These are phyloP conservation scores for Leucoptera coffeella DNA, from an alignment of 2,888 invertebrate genomes.

Conservation along the genomic window DNA sequence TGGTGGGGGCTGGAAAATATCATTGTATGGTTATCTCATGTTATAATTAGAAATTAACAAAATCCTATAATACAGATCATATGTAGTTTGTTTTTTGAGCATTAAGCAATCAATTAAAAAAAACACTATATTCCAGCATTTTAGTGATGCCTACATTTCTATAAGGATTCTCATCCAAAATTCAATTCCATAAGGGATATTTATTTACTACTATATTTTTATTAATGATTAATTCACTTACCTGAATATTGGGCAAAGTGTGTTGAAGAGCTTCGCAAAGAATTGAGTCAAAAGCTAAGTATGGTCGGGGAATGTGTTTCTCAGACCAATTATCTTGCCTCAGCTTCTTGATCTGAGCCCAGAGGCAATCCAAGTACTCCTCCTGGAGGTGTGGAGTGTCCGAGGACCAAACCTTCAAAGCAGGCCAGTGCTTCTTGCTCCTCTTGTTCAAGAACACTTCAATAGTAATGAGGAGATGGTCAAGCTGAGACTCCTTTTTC, in stretches of 20 bases:
- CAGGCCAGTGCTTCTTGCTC: constrained; percentile 88
- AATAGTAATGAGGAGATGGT: constrained; percentile 82
- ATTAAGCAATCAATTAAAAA: too few species aligned
- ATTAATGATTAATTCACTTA: constrained; percentile 9
- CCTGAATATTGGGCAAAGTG: constrained; percentile 78
- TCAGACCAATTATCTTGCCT: constrained; percentile 95
- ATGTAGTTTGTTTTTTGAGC: too few species aligned
- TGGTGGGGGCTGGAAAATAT: constrained; percentile 68
- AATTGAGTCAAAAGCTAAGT: constrained; percentile 91
- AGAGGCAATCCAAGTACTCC: constrained; percentile 92
- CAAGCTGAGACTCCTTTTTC: constrained; percentile 90
- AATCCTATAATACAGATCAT: too few species aligned
- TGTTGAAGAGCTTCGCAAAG: constrained; percentile 95
- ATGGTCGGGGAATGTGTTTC: constrained; percentile 91
- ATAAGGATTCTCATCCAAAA: too few species aligned
- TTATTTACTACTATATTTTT: too few species aligned
- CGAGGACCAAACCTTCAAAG: constrained; percentile 90
- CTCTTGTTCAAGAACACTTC: constrained; percentile 88
- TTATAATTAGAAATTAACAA: too few species aligned
- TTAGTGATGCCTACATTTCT: too few species aligned
- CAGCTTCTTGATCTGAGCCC: constrained; percentile 78
- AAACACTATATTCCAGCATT: too few species aligned
- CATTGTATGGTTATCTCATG: too few species aligned
- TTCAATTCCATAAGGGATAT: too few species aligned
- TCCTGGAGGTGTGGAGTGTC: constrained; percentile 95